These are phyloP conservation scores for Phrynocephalus forsythii DNA, from an alignment of 2,797 vertebrate species.

Conservation along the genomic window DNA sequence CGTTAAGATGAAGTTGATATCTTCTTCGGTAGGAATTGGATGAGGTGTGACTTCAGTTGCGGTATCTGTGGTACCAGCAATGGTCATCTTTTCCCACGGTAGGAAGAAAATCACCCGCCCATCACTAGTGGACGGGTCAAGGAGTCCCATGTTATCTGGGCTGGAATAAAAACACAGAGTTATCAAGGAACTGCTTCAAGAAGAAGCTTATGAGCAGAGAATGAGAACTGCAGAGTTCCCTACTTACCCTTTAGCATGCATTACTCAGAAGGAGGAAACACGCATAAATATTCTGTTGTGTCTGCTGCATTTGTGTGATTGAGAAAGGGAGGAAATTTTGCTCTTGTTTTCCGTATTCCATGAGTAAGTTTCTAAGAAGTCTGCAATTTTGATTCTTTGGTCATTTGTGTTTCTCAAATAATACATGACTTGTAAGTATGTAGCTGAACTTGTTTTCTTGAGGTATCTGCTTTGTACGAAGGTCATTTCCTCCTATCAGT, in stretches of 20 bases:
- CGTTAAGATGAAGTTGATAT: conserved; percentile 96
- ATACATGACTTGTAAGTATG: neutral
- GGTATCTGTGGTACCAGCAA: conserved; percentile 95
- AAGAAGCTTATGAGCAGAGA: neutral
- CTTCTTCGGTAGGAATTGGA: conserved; percentile 92
- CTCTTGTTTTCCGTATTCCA: neutral
- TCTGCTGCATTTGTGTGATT: neutral
- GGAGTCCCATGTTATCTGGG: conserved; percentile 96
- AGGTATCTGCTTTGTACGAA: neutral
- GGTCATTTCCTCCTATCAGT: neutral
- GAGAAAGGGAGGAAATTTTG: neutral
- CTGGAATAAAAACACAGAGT: conserved; percentile 73
- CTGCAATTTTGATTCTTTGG: neutral
- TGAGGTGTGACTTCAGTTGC: conserved; percentile 90
- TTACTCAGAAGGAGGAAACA: neutral
- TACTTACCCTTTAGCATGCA: neutral
- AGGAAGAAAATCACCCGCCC: conserved; percentile 98
- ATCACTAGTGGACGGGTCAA: conserved; percentile 97
- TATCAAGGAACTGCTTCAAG: neutral
- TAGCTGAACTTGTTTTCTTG: neutral
- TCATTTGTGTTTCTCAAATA: neutral
- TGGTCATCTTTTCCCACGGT: conserved; percentile 98
- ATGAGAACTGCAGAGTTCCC: neutral
- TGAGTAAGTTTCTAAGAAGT: neutral
- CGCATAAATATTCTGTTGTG: neutral